Evolutionary conservation across 2,797 vertebrate species (phyloP).

Genomic region (Halcyon smyrnensis): DNA sequence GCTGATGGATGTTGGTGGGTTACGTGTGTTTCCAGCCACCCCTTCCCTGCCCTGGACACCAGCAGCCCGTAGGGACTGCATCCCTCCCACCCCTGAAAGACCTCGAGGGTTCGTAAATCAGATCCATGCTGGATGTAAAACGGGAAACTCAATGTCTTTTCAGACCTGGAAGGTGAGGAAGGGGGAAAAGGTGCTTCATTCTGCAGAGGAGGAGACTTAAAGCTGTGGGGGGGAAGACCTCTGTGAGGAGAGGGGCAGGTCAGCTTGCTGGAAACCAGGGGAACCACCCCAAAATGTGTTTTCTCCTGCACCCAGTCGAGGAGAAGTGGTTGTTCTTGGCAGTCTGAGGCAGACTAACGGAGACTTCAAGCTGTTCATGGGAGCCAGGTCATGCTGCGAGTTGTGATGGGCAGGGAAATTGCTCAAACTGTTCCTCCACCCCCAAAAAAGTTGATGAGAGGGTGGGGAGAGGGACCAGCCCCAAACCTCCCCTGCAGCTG

Average conservation of each 20-base stretch:
- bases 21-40: not conserved
- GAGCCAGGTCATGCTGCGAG: not conserved
- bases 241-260: not conserved
- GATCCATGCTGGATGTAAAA: accelerated
- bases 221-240: not conserved
- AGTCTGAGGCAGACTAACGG: not conserved
- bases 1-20: not conserved
- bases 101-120: not conserved
- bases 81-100: accelerated
- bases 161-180: not conserved
- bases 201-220: too few species aligned
- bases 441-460: not conserved
- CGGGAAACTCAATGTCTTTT: too few species aligned
- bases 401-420: not conserved
- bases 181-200: not conserved
- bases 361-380: accelerated
- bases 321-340: constrained; percentile 46
- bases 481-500: accelerated
- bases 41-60: not conserved
- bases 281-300: not conserved
- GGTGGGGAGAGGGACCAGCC: not conserved
- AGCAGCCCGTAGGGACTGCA: accelerated
- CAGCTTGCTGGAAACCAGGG: not conserved
- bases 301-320: not conserved
- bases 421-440: not conserved